Evolutionary conservation across 2,797 vertebrate species (phyloP).

Genomic region (Gymnocypris eckloni): DNA sequence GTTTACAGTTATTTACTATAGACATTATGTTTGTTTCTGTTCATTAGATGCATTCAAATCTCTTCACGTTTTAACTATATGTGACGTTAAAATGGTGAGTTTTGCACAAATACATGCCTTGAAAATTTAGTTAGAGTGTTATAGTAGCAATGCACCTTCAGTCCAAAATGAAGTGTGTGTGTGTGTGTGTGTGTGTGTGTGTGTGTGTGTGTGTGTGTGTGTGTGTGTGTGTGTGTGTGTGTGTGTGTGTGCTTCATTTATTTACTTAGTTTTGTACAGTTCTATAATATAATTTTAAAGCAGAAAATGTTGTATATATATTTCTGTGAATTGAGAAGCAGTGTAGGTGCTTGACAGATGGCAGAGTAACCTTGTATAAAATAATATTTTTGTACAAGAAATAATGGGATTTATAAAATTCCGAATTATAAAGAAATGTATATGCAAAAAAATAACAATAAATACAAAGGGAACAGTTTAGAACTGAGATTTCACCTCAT

Average conservation of each 20-base stretch:
- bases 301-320: background rate
- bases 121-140: background rate
- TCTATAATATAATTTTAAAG: background rate
- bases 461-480: constrained; percentile 22
- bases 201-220: too few species aligned
- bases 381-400: background rate
- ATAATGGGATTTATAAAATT: background rate
- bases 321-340: background rate
- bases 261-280: background rate
- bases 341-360: background rate
- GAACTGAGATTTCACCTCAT: constrained; percentile 23
- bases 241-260: background rate
- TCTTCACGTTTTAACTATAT: background rate
- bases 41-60: constrained; percentile 37
- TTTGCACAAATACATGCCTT: background rate
- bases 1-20: constrained; percentile 36
- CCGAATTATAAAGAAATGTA: constrained; percentile 23
- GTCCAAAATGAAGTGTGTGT: background rate
- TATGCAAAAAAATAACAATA: constrained; percentile 28
- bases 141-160: background rate
- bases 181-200: background rate
- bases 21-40: constrained; percentile 38
- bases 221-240: background rate
- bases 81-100: background rate
- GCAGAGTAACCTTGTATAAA: background rate